A percentile compares a stretch with the other conserved stretches of the same genome.
phyloP scores from a whole-genome alignment of 2,797 vertebrate species.

The Anomalospiza imberbis region DNA sequence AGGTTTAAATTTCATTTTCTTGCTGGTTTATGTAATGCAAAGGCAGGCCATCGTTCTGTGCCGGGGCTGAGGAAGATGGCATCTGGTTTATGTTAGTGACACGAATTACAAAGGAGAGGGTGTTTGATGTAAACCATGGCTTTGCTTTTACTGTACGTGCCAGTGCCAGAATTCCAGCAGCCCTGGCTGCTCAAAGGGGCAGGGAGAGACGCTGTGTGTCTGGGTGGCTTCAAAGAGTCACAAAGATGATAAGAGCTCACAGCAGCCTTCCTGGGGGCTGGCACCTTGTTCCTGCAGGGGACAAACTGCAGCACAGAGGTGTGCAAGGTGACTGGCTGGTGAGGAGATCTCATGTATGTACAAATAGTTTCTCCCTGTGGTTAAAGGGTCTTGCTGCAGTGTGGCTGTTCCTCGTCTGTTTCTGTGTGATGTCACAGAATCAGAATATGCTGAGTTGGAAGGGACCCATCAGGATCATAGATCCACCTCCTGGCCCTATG shows the following conservation, averaged over 20 bases:
- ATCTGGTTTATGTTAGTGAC: conserved; percentile 67
- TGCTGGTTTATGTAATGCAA: conserved; percentile 16
- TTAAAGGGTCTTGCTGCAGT: neutral
- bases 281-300: neutral
- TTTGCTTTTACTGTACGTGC: conserved; percentile 34
- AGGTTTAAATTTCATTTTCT: conserved; percentile 47
- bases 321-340: neutral
- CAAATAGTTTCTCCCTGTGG: neutral
- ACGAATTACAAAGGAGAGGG: conserved; percentile 38
- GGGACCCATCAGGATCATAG: neutral
- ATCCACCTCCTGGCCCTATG: neutral
- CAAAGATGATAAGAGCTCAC: neutral
- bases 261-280: neutral
- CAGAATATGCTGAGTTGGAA: neutral
- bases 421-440: fast-evolving
- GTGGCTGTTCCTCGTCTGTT: neutral
- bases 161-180: conserved; percentile 58
- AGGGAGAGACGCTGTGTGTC: neutral
- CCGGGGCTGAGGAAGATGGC: conserved; percentile 38
- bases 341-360: neutral
- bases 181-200: neutral
- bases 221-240: conserved; percentile 10
- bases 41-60: neutral
- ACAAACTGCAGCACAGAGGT: neutral
- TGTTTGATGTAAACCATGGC: conserved; percentile 61